Conservation (phyloP, 2,888 invertebrate genomes). For the Acrobasis suavella region DNA sequence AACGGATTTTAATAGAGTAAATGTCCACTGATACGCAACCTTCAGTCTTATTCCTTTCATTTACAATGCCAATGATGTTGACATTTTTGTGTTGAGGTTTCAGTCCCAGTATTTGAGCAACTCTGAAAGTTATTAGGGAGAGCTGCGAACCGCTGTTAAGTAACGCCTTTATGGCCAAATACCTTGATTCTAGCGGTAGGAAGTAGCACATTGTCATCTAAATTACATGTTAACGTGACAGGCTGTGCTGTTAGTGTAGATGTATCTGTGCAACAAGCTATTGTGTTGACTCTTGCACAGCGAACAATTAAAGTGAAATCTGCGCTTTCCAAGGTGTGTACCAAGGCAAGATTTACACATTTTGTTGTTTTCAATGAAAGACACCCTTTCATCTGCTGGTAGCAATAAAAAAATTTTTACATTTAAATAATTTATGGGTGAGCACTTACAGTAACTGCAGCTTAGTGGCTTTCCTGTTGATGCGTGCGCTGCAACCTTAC, state of each 20-base stretch:
- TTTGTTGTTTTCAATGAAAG: constrained; percentile 24
- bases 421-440: constrained; percentile 29
- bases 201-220: constrained; percentile 18
- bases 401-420: constrained; percentile 26
- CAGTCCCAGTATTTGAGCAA: neutral
- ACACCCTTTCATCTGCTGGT: constrained; percentile 17
- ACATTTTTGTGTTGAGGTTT: neutral
- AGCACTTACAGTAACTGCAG: constrained; percentile 27
- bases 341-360: constrained; percentile 27
- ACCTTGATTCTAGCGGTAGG: constrained; percentile 25
- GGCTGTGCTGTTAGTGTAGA: constrained; percentile 2
- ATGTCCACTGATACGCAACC: constrained; percentile 11
- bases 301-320: constrained; percentile 26
- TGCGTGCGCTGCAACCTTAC: no score
- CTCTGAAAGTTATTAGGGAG: constrained; percentile 15
- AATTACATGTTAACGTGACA: constrained; percentile 19
- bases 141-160: constrained; percentile 23
- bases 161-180: constrained; percentile 23
- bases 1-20: constrained; percentile 15
- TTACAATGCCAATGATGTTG: neutral
- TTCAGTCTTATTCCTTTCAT: constrained; percentile 7
- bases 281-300: constrained; percentile 26
- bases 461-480: no score
- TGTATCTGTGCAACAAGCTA: constrained; percentile 11
- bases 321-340: constrained; percentile 25